Base-by-base conservation (phyloP, 2,888 invertebrate species). In the Mythimna ferrago region DNA sequence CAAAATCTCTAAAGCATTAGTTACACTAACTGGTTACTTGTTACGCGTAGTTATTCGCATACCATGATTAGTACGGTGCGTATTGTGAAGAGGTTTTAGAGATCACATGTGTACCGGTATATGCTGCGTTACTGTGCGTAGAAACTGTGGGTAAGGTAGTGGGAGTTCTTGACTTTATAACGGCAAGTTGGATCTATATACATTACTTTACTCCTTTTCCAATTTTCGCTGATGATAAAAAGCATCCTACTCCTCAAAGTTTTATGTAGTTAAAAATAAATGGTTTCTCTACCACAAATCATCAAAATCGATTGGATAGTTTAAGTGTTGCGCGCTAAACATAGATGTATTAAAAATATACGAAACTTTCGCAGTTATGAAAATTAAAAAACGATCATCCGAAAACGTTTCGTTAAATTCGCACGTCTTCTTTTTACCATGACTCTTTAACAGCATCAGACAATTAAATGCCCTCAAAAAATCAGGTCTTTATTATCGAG, bases 401-500 rank as follows among this genome's bases (percentile, higher is more conserved):
- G 35, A 58, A 9, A 57, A 57, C 19, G 44, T 16, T 38, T 16
- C 38, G 26, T 2, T 32, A 32, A 76, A 26, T 58, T 32, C 48
- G 32, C 32, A 48, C 21, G 32, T 75, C 26, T 21, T 81, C 54
- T 78, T 67, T 10, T 41, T 21, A 57, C 21, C 14, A 19, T 44
- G 21, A 44, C 41, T 66, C 66, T 75, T 65, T 4, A 81, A 66
- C 44, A 57, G 72, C 60, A 66, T 80, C 62, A 19, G 38, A 35
- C 54, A 76, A 63, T 66, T 76, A 38, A 70, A 63, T 60, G 44
- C 60, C 54, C 57, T 57, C 66, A 54, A 80, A 70, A 83, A 76
- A 81, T 71, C 65, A 51, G 48, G 70, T 76, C 84, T 74, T 84
- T 44, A 83, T 76, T 74, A 74, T 66, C 86, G 56, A 62, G 73